Evolutionary conservation across 1,140 invertebrate species (phyloP).

Genomic region (Eueides isabella): DNA sequence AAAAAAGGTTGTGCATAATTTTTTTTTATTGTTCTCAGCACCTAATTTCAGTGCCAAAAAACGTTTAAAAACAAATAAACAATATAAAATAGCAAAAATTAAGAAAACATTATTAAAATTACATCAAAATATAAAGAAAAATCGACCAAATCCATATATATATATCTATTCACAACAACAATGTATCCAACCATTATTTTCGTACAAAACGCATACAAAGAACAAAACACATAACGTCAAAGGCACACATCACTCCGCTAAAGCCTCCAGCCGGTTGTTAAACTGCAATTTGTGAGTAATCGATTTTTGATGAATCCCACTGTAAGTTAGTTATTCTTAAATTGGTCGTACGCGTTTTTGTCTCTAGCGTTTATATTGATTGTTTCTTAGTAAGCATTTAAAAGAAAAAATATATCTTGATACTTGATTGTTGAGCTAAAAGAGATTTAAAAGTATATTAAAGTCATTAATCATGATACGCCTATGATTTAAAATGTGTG

Average conservation of each 20-base stretch:
- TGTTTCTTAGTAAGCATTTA: constrained; percentile 53
- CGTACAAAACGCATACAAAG: neutral
- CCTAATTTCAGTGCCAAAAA: too few species aligned
- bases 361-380: constrained; percentile 52
- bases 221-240: constrained; percentile 31
- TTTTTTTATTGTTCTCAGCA: too few species aligned
- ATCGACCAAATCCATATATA: neutral
- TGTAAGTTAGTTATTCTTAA: constrained; percentile 43
- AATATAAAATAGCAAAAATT: too few species aligned
- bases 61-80: too few species aligned
- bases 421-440: constrained; percentile 10
- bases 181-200: neutral
- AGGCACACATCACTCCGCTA: constrained; percentile 30
- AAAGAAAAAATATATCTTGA: constrained; percentile 18
- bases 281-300: constrained; percentile 71
- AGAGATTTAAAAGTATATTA: constrained; percentile 21
- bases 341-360: constrained; percentile 48
- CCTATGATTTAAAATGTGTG: too few species aligned
- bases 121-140: neutral
- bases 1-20: too few species aligned
- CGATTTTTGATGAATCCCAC: constrained; percentile 71
- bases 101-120: too few species aligned
- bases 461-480: neutral
- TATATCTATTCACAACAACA: neutral
- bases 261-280: constrained; percentile 55